These are phyloP conservation scores for Torymus tubicola DNA, from an alignment of 2,888 invertebrate genomes.

Conservation along the genomic window DNA sequence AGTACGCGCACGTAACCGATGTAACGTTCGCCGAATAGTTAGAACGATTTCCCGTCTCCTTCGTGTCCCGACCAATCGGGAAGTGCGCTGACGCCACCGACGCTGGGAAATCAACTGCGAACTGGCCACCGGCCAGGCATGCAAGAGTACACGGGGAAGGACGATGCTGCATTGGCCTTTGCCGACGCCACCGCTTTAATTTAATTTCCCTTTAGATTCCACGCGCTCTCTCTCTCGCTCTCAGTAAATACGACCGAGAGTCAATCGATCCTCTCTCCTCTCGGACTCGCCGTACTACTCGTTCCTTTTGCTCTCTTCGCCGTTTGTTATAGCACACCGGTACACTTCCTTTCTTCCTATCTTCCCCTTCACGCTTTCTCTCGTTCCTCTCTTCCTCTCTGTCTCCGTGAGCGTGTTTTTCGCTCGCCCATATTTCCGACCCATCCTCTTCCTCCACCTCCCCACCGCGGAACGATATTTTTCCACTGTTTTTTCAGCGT, in stretches of 20 bases:
- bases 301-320: constrained; percentile 12
- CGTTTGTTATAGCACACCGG: not conserved
- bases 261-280: constrained; percentile 42
- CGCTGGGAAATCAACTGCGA: constrained; percentile 48
- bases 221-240: not conserved
- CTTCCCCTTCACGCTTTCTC: no score
- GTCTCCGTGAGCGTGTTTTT: no score
- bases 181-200: constrained; percentile 51
- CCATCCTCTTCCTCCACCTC: not conserved
- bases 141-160: constrained; percentile 15
- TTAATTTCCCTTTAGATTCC: constrained; percentile 59
- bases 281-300: not conserved
- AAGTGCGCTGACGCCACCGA: constrained; percentile 35
- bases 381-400: no score
- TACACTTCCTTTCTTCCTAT: not conserved
- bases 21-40: constrained; percentile 56
- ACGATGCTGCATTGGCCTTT: not conserved
- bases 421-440: not conserved
- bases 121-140: constrained; percentile 61
- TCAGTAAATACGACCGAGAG: constrained; percentile 38
- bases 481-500: not conserved
- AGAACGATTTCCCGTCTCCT: constrained; percentile 56
- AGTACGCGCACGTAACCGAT: constrained; percentile 16
- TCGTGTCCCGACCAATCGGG: constrained; percentile 46
- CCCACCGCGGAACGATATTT: constrained; percentile 16